Percentiles rank a stretch among this genome's conserved stretches.
Evolutionary conservation across 2,888 invertebrate species (phyloP).

Genomic region (Nomada ruficornis): DNA sequence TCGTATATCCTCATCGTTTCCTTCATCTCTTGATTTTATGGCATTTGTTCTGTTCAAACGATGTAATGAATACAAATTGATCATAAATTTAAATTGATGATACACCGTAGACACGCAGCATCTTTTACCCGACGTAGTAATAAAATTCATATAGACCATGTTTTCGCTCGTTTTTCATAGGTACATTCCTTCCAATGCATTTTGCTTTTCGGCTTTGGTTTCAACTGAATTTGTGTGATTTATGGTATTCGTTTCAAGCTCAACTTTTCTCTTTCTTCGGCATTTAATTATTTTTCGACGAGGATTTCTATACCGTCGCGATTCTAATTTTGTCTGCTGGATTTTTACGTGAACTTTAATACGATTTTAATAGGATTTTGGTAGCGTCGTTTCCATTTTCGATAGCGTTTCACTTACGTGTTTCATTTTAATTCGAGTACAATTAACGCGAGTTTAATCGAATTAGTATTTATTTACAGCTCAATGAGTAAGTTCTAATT

Average conservation of each 20-base stretch:
- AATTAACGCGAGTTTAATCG: not conserved
- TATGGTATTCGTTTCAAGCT: not conserved
- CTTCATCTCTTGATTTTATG: conserved; percentile 7
- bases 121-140: not conserved
- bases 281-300: not conserved
- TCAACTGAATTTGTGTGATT: not conserved
- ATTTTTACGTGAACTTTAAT: not conserved
- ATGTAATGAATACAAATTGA: conserved; percentile 56
- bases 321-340: not conserved
- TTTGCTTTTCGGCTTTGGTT: too few relatives aligned
- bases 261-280: not conserved
- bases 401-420: too few relatives aligned
- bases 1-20: conserved; percentile 16
- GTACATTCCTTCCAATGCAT: not conserved
- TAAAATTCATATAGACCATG: not conserved
- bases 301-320: not conserved
- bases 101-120: not conserved
- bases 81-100: conserved; percentile 54
- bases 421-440: too few relatives aligned
- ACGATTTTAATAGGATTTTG: too few relatives aligned
- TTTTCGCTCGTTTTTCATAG: not conserved
- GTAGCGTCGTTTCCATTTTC: too few relatives aligned
- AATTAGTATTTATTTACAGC: not conserved
- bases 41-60: conserved; percentile 36
- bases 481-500: too few relatives aligned